Conservation (phyloP, 1,140 invertebrate species). For the Tetramorium simillimum region DNA sequence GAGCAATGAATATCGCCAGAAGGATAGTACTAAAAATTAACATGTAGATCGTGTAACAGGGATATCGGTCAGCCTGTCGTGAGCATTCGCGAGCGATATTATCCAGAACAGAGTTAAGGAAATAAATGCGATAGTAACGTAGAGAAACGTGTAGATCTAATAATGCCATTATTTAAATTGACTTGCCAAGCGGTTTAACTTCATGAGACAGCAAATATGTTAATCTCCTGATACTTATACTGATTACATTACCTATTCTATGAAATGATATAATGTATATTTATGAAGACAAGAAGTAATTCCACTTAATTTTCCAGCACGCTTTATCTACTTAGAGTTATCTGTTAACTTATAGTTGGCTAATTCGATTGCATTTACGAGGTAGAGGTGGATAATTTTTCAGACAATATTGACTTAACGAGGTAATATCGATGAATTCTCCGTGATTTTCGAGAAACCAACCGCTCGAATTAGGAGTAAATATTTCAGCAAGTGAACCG, state of each 20-base stretch:
- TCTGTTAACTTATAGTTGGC: background rate
- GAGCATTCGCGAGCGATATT: background rate
- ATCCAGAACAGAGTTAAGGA: background rate
- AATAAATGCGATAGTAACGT: background rate
- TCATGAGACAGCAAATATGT: constrained; percentile 15
- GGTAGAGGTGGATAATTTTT: background rate
- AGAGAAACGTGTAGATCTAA: background rate
- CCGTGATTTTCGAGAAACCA: background rate
- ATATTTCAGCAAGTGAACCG: constrained; percentile 12
- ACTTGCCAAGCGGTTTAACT: constrained; percentile 4
- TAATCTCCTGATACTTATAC: constrained; percentile 4
- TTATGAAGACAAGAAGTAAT: constrained; percentile 4
- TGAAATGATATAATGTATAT: constrained; percentile 5
- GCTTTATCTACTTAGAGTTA: background rate
- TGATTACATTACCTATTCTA: constrained; percentile 11
- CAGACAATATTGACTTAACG: background rate
- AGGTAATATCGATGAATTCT: background rate
- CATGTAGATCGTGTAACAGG: background rate
- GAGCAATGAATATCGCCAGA: background rate
- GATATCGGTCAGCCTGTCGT: background rate
- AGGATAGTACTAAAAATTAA: constrained; percentile 11
- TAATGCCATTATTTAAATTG: constrained; percentile 37
- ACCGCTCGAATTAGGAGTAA: background rate
- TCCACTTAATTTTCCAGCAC: background rate
- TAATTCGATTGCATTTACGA: background rate